Evolutionary conservation across 1,140 invertebrate genomes (phyloP).

Genomic region (Drosophila ananassae): DNA sequence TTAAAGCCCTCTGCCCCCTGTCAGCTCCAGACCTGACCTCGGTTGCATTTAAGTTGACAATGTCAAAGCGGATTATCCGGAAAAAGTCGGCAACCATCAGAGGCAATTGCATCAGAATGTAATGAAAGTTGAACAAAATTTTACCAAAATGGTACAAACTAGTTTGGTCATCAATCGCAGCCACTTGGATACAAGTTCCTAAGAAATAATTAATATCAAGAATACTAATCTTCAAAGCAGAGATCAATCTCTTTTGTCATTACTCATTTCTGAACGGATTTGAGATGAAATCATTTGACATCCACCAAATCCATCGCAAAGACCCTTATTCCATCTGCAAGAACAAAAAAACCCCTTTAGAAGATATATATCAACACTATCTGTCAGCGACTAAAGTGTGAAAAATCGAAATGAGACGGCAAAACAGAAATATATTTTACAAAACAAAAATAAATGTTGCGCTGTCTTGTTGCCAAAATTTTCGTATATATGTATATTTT

Average conservation of each 20-base stretch:
- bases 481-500: slow-evolving; percentile 16
- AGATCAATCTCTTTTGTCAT: slow-evolving; percentile 30
- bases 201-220: background rate
- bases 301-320: slow-evolving; percentile 29
- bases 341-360: slow-evolving; percentile 7
- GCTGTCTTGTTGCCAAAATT: slow-evolving; percentile 33
- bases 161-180: background rate
- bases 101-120: background rate
- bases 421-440: slow-evolving; percentile 25
- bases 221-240: background rate
- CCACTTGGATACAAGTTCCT: background rate
- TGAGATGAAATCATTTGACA: slow-evolving; percentile 55
- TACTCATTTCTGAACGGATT: slow-evolving; percentile 33
- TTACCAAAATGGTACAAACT: background rate
- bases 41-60: slow-evolving; percentile 53
- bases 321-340: background rate
- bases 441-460: slow-evolving; percentile 54
- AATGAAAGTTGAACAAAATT: slow-evolving; percentile 24
- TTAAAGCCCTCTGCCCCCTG: slow-evolving; percentile 13
- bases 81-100: background rate
- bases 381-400: slow-evolving; percentile 65
- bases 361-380: slow-evolving; percentile 65
- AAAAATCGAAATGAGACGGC: slow-evolving; percentile 48
- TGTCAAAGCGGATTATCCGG: slow-evolving; percentile 36
- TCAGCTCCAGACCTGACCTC: slow-evolving; percentile 44